These are phyloP conservation scores for Brachyopa scutellaris DNA, from an alignment of 2,888 invertebrate species.

Conservation along the genomic window DNA sequence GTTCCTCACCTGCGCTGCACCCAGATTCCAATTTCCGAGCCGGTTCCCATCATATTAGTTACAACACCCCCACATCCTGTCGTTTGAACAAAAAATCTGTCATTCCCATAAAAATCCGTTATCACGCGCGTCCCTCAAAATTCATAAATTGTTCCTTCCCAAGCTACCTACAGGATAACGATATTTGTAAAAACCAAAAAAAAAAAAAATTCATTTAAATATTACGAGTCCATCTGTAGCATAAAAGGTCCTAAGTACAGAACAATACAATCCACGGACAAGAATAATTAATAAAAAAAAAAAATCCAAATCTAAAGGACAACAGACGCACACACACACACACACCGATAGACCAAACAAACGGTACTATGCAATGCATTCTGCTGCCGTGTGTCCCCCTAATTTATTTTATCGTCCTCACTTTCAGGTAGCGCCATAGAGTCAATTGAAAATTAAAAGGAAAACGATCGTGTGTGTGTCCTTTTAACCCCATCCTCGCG, in stretches of 20 bases:
- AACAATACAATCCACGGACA: neutral
- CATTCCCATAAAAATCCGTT: too few relatives aligned
- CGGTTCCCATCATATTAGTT: too few relatives aligned
- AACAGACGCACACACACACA: slow-evolving; percentile 11
- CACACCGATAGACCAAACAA: neutral
- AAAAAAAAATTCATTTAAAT: slow-evolving; percentile 41
- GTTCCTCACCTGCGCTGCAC: too few relatives aligned
- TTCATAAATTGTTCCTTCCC: too few relatives aligned
- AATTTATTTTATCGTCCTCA: slow-evolving; percentile 28
- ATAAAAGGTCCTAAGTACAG: neutral
- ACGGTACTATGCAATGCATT: slow-evolving; percentile 15
- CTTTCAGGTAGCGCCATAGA: slow-evolving; percentile 62
- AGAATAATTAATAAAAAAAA: slow-evolving; percentile 27
- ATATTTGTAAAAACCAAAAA: too few relatives aligned
- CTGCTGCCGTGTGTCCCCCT: slow-evolving; percentile 8
- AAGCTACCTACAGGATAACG: too few relatives aligned
- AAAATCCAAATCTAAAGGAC: slow-evolving; percentile 12
- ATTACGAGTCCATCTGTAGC: slow-evolving; percentile 44
- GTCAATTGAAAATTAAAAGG: slow-evolving; percentile 57
- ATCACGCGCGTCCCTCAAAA: too few relatives aligned
- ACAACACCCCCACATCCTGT: too few relatives aligned
- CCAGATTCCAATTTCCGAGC: too few relatives aligned
- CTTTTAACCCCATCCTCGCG: slow-evolving; percentile 42
- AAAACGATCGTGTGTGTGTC: slow-evolving; percentile 50
- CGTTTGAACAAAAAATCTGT: too few relatives aligned